Evolutionary conservation across 2,888 invertebrate genomes (phyloP).

Genomic region (Drosophila yooni): DNA sequence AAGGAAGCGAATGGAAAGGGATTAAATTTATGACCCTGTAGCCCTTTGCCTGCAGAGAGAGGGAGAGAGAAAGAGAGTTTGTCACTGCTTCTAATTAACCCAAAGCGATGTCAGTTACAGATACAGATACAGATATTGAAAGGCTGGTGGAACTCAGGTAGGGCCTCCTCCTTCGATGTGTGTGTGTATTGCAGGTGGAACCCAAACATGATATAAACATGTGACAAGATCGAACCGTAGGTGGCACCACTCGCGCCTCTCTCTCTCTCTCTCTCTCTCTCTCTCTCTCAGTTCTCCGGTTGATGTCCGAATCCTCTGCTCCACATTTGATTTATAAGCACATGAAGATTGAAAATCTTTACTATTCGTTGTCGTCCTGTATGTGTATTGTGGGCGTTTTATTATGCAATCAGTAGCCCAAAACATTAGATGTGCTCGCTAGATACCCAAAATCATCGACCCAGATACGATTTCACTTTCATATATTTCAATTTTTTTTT

Average conservation of each 20-base stretch:
- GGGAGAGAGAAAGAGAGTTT: background rate
- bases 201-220: constrained; percentile 43
- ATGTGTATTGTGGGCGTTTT: constrained; percentile 67
- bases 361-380: constrained; percentile 14
- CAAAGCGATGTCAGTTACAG: constrained; percentile 59
- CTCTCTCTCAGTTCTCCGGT: background rate
- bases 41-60: constrained; percentile 3
- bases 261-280: background rate
- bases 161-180: constrained; percentile 35
- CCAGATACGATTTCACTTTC: constrained; percentile 71
- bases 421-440: constrained; percentile 28
- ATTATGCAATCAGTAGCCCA: constrained; percentile 81
- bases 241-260: constrained; percentile 68
- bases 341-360: constrained; percentile 6
- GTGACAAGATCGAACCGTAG: constrained; percentile 50
- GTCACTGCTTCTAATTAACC: constrained; percentile 69
- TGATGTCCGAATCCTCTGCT: constrained; percentile 11
- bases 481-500: constrained; percentile 4
- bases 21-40: constrained; percentile 42
- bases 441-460: constrained; percentile 51
- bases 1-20: background rate
- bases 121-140: constrained; percentile 25
- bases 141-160: constrained; percentile 22
- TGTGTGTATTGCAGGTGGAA: constrained; percentile 31
- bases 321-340: constrained; percentile 63